Percentiles rank a stretch among this genome's conserved stretches.
Evolutionary conservation across 2,113 vertebrate species (phyloP).

Genomic region (Pristiophorus japonicus): DNA sequence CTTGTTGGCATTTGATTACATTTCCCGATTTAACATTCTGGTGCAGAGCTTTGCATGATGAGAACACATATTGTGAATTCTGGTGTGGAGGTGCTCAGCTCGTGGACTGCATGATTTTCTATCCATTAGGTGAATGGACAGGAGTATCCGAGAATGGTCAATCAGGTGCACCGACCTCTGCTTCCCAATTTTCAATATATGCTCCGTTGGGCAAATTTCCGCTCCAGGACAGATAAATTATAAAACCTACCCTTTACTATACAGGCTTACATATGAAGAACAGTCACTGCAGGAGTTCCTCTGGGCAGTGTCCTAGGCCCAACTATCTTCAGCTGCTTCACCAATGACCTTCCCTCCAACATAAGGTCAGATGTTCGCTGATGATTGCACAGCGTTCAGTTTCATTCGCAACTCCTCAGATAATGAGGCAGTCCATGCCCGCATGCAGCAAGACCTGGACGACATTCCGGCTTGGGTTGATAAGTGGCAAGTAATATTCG

Average conservation of each 20-base stretch:
- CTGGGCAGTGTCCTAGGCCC: no score
- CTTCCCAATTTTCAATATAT: not conserved
- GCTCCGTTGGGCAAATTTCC: not conserved
- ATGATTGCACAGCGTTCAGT: no score
- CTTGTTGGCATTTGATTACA: not conserved
- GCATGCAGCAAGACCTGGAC: no score
- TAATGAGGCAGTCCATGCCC: no score
- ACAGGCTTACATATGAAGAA: not conserved
- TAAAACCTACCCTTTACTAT: not conserved
- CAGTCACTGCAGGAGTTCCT: no score
- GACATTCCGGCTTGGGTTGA: no score
- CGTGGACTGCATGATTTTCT: not conserved
- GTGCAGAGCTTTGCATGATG: not conserved
- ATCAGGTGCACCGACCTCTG: not conserved
- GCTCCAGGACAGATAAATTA: not conserved
- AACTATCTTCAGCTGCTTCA: no score
- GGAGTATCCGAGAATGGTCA: not conserved
- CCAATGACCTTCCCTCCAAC: no score
- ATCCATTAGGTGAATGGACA: not conserved
- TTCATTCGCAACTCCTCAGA: no score
- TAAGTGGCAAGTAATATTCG: no score
- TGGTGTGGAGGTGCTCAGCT: not conserved
- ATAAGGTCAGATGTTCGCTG: no score
- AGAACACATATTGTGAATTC: not conserved
- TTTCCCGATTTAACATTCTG: not conserved